Evolutionary conservation across 2,888 invertebrate species (phyloP).

Genomic region (Hyposoter didymator): DNA sequence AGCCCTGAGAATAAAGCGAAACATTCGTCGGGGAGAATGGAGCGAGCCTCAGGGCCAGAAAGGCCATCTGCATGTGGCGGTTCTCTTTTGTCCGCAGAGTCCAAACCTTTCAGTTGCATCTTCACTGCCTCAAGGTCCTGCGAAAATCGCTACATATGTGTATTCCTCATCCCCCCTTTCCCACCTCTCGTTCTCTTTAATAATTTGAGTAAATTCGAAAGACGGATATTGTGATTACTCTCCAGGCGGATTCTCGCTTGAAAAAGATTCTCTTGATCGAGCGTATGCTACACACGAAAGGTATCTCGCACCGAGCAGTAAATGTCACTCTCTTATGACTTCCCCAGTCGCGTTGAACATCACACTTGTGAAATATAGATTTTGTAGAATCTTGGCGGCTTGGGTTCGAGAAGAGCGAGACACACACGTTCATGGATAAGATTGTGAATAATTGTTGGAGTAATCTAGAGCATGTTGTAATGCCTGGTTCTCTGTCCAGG

Average conservation of each 20-base stretch:
- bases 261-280: slow-evolving; percentile 27
- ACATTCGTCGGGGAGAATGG: slow-evolving; percentile 34
- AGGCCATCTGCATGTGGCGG: slow-evolving; percentile 64
- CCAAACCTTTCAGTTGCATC: slow-evolving; percentile 60
- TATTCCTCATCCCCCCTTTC: background rate
- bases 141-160: slow-evolving; percentile 1
- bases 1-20: slow-evolving; percentile 48
- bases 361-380: slow-evolving; percentile 48
- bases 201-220: slow-evolving; percentile 53
- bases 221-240: slow-evolving; percentile 31
- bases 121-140: slow-evolving; percentile 60
- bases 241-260: background rate
- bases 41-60: slow-evolving; percentile 53
- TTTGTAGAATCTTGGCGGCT: slow-evolving; percentile 20
- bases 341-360: slow-evolving; percentile 3
- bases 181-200: background rate
- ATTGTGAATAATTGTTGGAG: slow-evolving; percentile 49
- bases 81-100: slow-evolving; percentile 59
- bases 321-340: slow-evolving; percentile 50
- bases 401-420: slow-evolving; percentile 2
- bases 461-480: slow-evolving; percentile 54
- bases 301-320: background rate
- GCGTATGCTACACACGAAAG: background rate
- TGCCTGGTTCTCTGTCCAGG: slow-evolving; percentile 12
- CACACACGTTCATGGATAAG: slow-evolving; percentile 25